Percentiles rank a stretch among this genome's conserved stretches.
These are phyloP conservation scores for Etheostoma perlongum DNA, from an alignment of 2,797 vertebrate species.

Conservation along the genomic window DNA sequence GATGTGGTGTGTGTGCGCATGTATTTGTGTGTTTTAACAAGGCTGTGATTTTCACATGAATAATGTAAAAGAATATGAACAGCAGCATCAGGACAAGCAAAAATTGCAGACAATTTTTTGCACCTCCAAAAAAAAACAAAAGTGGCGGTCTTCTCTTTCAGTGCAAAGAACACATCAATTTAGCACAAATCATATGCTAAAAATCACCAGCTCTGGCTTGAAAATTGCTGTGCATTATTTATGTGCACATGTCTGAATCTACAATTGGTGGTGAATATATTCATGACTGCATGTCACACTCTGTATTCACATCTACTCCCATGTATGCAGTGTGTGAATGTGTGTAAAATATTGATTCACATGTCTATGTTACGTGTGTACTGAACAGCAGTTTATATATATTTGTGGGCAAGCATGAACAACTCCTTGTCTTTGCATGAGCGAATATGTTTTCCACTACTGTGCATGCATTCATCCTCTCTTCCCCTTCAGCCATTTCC, in stretches of 20 bases:
- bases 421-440: slow-evolving; percentile 15
- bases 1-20: slow-evolving; percentile 19
- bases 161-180: neutral
- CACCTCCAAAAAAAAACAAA: slow-evolving; percentile 4
- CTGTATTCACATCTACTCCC: slow-evolving; percentile 11
- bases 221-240: slow-evolving; percentile 18
- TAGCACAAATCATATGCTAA: slow-evolving; percentile 8
- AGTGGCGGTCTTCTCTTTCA: slow-evolving; percentile 4
- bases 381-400: neutral
- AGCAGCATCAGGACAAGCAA: slow-evolving; percentile 14
- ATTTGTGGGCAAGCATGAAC: neutral
- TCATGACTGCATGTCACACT: slow-evolving; percentile 34
- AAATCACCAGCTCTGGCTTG: slow-evolving; percentile 10
- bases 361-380: neutral
- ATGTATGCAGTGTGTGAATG: neutral
- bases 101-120: slow-evolving; percentile 14
- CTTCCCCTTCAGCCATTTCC: slow-evolving; percentile 8
- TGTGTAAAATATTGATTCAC: slow-evolving; percentile 22
- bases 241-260: slow-evolving; percentile 33
- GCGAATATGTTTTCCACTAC: slow-evolving; percentile 18
- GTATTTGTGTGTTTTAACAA: slow-evolving; percentile 35
- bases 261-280: slow-evolving; percentile 28
- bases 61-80: slow-evolving; percentile 51
- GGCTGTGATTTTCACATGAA: slow-evolving; percentile 54
- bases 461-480: slow-evolving; percentile 11